Evolutionary conservation across 2,797 vertebrate genomes (phyloP), one percentile per base, ranked within the genome.

Genomic region (Capromys pilorides): DNA sequence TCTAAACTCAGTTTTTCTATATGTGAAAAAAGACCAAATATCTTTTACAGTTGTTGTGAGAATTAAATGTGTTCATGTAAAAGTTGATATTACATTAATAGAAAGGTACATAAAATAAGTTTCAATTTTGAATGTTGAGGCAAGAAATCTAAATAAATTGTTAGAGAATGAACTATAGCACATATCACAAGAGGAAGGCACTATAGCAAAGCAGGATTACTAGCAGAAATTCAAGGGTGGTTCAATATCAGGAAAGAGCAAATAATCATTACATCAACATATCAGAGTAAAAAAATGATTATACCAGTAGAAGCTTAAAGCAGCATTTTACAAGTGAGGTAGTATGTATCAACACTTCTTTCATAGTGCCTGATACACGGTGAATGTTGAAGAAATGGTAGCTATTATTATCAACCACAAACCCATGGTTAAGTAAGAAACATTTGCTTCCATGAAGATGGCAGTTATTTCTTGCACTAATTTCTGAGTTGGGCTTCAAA

Each of bases 401-500:
- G 33, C 28, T 69, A 73, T 77, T 75, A 78, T 33, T 41, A 57
- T 59, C 19, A 54, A 71, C 41, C 39, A 0, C 7, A n/a, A 57
- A 21, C 16, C 22, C 12, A 13, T 5, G n/a, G 21, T 69, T 85
- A 45, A 49, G 51, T 36, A 36, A 16, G 87, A 93, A 54, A 66
- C 39, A 33, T 1, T 14, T 61, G 41, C 11, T 66, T 94, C 91
- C 75, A 81, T 39, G 26, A 95, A 87, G 77, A 91, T 28, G 16
- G 33, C 2, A 36, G n/a, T 69, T 77, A 39, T 54, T 86, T 93
- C 59, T 80, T 71, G 1, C 51, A 66, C 22, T 89, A 51, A 88
- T 93, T 90, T 62, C 78, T 57, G 31, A 86, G n/a, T 6, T 85
- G 12, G 11, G 41, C 88, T 92, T 93, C 67, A 79, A 83, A 75